Base-by-base conservation (phyloP, 37 sponge, comb jelly and placozoan genomes). In the Beroe ovata region DNA sequence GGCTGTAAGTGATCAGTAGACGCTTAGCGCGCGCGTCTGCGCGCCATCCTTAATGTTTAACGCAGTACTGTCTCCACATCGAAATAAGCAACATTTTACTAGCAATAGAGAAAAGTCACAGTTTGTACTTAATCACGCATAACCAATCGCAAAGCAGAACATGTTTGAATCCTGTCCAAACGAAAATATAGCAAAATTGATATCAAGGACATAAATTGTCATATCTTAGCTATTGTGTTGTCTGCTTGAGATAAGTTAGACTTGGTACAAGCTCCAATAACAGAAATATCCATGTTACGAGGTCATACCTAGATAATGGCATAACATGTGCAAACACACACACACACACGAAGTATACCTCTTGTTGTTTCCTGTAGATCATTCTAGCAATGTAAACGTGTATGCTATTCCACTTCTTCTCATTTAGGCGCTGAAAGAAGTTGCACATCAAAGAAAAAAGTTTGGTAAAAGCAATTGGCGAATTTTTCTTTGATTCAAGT, bases 321-420 rank as follows among this genome's bases (percentile, higher is more conserved):
- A 58, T 58, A 19, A 71, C 20, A 8, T 36, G 21, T 11, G 18
- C 21, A 29, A 11, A 28, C 20, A 29, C 8, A 29, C 6, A 6
- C 21, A 30, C 8, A 71, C 21, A 63, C 64, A n/a, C 11, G 26
- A n/a, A n/a, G 11, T 11, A 32, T 77, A 42, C 54, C 84, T 77
- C 84, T 39, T 77, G 84, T 40, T 77, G 84, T 40, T 77, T 77
- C n/a, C 38, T 77, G 84, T 77, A 77, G 47, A 77, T 77, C 41
- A 77, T 25, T 19, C 84, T 8, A 8, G 84, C 84, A 32, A 77
- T 77, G 84, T 77, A 77, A 8, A 77, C 84, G 38, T 77, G 84
- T 40, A 77, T 77, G 33, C 84, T 77, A 54, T 77, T 77, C 84
- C 84, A 77, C 47, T 77, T 77, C 54, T 77, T 77, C 23, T 77